Evolutionary conservation across 2,113 vertebrate species (phyloP), one percentile per base, ranked within the genome.

Genomic region (Macaca nemestrina): DNA sequence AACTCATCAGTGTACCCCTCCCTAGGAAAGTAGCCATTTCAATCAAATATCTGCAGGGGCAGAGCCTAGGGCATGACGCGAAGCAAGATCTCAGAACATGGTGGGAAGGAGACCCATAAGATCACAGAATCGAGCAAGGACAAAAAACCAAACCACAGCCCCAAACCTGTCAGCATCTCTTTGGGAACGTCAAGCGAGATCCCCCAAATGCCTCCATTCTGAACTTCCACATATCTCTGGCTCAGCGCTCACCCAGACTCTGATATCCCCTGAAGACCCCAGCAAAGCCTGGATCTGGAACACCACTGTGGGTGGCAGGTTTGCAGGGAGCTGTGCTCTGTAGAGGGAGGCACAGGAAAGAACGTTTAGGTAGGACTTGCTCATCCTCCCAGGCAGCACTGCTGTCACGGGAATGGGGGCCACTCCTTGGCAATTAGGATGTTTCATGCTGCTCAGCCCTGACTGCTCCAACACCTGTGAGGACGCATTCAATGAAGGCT

Each of bases 231-330:
- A 4, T 23, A 6, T 32, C 57, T 91, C 61, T 45, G 61, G 8
- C n/a, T 12, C n/a, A 8, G 82, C 4, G 45, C 30, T 64, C 82
- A 70, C 4, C 13, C 52, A 20, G 6, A 14, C 8, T n/a, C 85
- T 32, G 17, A n/a, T 0, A 14, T 6, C 3, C 48, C n/a, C 14
- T 0, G 9, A 61, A 27, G 8, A 0, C 57, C 64, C 23, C 55
- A 1, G 2, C 18, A n/a, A 9, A 50, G 67, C 59, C 9, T 11
- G 14, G 43, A 40, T 52, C 40, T 50, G 18, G 55, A 89, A 50
- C 57, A 32, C 59, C 25, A 1, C 16, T 0, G 20, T 30, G 12
- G 22, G 23, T 14, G 2, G 6, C 18, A 22, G 1, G 1, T 40
- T 12, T 27, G 22, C 17, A 11, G 3, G 32, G 52, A 78, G 43